A percentile compares a stretch with the other conserved stretches of the same genome.
phyloP scores from a whole-genome alignment of 2,113 vertebrate species.

The Ophthalmolycus amberensis region DNA sequence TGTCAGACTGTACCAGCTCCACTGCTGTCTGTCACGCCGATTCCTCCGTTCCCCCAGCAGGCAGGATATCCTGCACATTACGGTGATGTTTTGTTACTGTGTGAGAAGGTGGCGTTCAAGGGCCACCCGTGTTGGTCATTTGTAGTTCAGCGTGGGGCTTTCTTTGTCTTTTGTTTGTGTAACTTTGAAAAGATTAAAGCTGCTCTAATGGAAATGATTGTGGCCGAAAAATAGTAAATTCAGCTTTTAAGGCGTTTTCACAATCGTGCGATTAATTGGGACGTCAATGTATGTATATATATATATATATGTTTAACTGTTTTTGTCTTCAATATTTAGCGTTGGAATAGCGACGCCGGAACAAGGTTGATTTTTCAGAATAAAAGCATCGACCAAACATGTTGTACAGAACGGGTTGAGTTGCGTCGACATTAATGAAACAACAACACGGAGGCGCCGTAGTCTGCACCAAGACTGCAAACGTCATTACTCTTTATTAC shows the following conservation, averaged over 20 bases:
- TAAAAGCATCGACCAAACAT: no score
- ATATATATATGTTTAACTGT: no score
- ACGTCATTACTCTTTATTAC: background rate
- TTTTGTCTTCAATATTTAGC: no score
- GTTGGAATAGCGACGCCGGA: no score
- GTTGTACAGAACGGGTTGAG: background rate
- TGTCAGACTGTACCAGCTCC: background rate
- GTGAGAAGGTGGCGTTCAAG: conserved; percentile 22
- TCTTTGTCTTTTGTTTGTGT: background rate
- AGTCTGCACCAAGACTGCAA: no score
- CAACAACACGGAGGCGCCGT: no score
- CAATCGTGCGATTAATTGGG: background rate
- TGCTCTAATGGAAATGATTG: background rate
- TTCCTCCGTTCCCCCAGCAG: conserved; percentile 38
- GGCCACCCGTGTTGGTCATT: background rate
- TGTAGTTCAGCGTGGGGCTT: background rate
- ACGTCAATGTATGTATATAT: background rate
- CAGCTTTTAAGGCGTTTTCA: background rate
- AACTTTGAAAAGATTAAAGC: background rate
- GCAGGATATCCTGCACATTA: conserved; percentile 67
- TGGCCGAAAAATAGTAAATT: background rate
- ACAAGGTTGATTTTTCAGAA: no score
- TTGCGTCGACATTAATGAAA: no score
- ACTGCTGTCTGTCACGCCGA: conserved; percentile 47
- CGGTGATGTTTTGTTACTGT: conserved; percentile 38